Evolutionary conservation across 2,888 invertebrate genomes (phyloP), one percentile per base, ranked within the genome.

Genomic region (Epiblema foenella): DNA sequence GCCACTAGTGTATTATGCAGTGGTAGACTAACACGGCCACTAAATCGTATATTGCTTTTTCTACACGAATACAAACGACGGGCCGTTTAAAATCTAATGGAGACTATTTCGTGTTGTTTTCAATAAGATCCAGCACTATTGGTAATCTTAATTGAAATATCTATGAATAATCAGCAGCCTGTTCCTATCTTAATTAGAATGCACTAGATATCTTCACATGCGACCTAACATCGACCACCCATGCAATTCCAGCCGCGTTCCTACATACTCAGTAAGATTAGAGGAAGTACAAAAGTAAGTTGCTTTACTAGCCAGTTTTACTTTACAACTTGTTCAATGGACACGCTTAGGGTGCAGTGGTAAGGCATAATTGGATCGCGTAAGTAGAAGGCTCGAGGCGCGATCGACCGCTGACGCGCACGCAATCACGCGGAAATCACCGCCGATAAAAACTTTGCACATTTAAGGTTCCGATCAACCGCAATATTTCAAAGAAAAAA

Each of bases 381-480:
- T 58, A 39, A 67, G 17, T 54, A 37, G 54, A 58, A 69, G 75
- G 59, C 67, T 60, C 60, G 71, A 24, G 64, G 33, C 33, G 33
- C 49, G 52, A 17, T 10, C 12, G 58, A 42, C 62, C 18, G 59
- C 24, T 29, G 65, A 65, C 69, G 69, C 58, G 77, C 78, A 72
- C 70, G 75, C 75, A 76, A 67, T 78, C 68, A 72, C 69, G 76
- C 75, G 82, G 78, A 81, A 81, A 80, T 81, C 73, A 73, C 71
- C 66, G 52, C 42, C 75, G 67, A 79, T 81, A 76, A 78, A 63
- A 71, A 58, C n/a, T n/a, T n/a, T n/a, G n/a, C n/a, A n/a, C n/a
- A n/a, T n/a, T n/a, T n/a, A n/a, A n/a, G n/a, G n/a, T n/a, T n/a
- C n/a, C n/a, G n/a, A n/a, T n/a, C n/a, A n/a, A n/a, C n/a, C n/a